These are phyloP conservation scores for Marisa cornuarietis DNA, from an alignment of 1,140 invertebrate species.

Conservation along the genomic window DNA sequence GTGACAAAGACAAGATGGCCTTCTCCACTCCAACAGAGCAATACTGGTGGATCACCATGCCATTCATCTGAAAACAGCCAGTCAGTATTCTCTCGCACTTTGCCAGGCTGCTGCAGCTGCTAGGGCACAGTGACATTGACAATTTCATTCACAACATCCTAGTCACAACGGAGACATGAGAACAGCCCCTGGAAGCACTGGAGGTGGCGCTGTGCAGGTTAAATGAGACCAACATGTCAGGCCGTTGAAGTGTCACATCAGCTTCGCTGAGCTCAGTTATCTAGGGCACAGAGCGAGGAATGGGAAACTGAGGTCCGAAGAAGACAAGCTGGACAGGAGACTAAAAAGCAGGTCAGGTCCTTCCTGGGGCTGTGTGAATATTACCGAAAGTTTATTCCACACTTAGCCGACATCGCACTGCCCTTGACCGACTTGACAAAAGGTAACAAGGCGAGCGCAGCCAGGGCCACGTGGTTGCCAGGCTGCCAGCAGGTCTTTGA, in stretches of 20 bases:
- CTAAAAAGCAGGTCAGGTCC: neutral
- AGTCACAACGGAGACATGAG: neutral
- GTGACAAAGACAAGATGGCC: conserved; percentile 13
- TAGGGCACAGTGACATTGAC: neutral
- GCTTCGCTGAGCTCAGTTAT: neutral
- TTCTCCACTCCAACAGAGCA: conserved; percentile 29
- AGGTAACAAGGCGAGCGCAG: neutral
- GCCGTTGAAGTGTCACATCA: neutral
- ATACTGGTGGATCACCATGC: conserved; percentile 31
- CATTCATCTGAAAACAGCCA: conserved; percentile 39
- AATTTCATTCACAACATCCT: conserved; percentile 16
- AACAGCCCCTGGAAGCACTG: neutral
- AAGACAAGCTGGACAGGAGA: neutral
- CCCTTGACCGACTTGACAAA: conserved; percentile 19
- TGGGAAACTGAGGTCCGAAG: neutral
- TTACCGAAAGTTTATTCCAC: conserved; percentile 1
- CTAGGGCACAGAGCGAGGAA: neutral
- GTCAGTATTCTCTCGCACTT: conserved; percentile 27
- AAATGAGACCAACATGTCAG: neutral
- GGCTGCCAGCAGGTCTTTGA: conserved; percentile 3
- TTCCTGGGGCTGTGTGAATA: conserved; percentile 7
- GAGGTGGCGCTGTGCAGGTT: neutral
- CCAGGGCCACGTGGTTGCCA: neutral
- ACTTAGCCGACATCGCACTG: neutral
- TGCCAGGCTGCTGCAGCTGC: conserved; percentile 20